Evolutionary conservation across 2,113 vertebrate genomes (phyloP).

Genomic region (Otocyon megalotis): DNA sequence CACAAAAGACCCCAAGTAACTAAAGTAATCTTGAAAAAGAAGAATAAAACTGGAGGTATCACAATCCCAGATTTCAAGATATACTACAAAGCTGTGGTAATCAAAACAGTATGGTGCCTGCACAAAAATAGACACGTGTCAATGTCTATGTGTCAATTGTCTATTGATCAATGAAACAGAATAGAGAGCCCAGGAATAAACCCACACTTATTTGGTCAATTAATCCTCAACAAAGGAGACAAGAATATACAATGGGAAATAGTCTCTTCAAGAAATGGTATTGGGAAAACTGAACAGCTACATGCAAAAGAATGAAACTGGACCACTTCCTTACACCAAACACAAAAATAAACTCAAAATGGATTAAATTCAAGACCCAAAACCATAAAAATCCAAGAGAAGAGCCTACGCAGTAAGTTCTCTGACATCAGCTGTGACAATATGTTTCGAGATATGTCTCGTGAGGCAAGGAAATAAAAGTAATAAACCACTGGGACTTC

Average conservation of each 20-base stretch:
- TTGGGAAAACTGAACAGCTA: background rate
- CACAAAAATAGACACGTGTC: background rate
- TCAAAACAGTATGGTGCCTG: background rate
- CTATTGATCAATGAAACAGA: background rate
- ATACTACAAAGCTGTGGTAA: background rate
- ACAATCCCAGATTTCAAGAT: background rate
- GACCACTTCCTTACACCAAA: background rate
- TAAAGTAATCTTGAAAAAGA: background rate
- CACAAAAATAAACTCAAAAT: background rate
- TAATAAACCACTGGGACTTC: background rate
- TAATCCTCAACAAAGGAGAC: background rate
- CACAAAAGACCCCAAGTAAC: background rate
- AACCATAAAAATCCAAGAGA: background rate
- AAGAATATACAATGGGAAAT: background rate
- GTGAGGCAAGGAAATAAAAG: background rate
- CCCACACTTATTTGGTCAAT: background rate
- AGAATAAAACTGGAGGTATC: background rate
- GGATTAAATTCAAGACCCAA: background rate
- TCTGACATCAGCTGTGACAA: background rate
- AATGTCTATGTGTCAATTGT: too few relatives aligned
- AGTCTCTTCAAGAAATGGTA: background rate
- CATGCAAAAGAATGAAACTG: background rate
- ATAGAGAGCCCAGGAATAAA: background rate
- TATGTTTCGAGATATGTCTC: background rate
- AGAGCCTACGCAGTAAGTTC: background rate